phyloP scores from a whole-genome alignment of 2,113 vertebrate genomes.

The Protobothrops mucrosquamatus region DNA sequence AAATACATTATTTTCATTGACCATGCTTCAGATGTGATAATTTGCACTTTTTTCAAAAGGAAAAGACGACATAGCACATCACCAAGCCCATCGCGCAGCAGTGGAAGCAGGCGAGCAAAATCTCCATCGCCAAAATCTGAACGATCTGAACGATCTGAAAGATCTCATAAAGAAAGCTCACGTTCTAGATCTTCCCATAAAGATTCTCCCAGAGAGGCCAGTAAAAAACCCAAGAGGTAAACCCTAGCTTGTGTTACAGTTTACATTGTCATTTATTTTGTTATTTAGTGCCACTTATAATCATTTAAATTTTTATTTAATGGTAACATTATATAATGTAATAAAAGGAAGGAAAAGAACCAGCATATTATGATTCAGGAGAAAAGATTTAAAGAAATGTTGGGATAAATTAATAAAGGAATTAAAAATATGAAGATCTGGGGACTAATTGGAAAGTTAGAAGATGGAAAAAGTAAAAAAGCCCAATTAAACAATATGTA shows the following conservation, averaged over 20 bases:
- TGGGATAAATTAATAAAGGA: no score
- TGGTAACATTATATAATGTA: background rate
- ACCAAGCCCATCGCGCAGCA: conserved; percentile 87
- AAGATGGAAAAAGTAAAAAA: background rate
- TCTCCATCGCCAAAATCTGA: conserved; percentile 92
- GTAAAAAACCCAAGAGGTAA: conserved; percentile 93
- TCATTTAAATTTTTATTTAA: background rate
- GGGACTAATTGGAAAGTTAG: background rate
- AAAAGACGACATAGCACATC: conserved; percentile 91
- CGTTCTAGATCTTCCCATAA: conserved; percentile 87
- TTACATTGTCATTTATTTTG: background rate
- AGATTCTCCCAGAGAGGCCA: conserved; percentile 91
- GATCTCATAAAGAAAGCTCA: conserved; percentile 91
- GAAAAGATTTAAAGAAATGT: background rate
- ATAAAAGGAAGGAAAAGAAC: background rate
- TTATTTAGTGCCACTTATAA: background rate
- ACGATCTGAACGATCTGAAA: conserved; percentile 86
- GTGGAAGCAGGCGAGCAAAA: conserved; percentile 82
- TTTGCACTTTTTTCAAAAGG: conserved; percentile 63
- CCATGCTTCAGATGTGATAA: background rate
- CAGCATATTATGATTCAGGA: background rate
- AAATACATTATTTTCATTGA: background rate
- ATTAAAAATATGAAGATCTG: background rate
- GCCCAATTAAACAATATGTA: background rate
- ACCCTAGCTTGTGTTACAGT: background rate